Conservation (phyloP, 2,113 vertebrate genomes). For the Pluvialis apricaria region DNA sequence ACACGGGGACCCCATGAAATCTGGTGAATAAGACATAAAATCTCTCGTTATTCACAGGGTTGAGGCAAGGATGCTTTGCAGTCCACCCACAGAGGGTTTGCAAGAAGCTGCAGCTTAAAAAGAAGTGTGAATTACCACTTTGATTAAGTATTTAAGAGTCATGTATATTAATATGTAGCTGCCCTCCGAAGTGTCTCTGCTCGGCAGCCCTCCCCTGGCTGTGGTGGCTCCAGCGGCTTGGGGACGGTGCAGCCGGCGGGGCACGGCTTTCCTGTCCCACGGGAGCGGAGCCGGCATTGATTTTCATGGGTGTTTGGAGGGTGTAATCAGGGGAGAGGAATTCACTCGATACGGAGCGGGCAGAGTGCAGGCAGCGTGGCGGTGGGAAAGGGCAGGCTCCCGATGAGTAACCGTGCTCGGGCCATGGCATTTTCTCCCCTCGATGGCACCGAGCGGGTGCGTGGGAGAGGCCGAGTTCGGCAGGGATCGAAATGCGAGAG, state of each 20-base stretch:
- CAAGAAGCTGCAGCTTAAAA: too few species aligned
- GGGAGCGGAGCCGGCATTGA: neutral
- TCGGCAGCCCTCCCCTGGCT: neutral
- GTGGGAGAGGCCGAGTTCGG: neutral
- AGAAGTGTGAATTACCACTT: neutral
- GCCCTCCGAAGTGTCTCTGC: neutral
- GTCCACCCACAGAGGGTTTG: neutral
- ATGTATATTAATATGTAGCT: neutral
- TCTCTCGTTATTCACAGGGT: fast-evolving
- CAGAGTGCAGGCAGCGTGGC: neutral
- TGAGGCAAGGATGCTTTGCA: neutral
- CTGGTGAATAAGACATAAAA: fast-evolving
- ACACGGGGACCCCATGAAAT: fast-evolving
- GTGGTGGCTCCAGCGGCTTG: neutral
- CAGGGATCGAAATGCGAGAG: neutral
- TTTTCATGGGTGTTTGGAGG: neutral
- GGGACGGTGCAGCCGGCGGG: neutral
- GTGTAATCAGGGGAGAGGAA: neutral
- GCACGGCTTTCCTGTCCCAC: fast-evolving
- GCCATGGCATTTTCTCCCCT: neutral
- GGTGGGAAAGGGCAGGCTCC: neutral
- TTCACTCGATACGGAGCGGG: neutral
- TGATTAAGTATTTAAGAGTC: neutral
- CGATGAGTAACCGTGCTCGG: neutral
- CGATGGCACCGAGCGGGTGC: neutral